Conservation (phyloP, 2,113 vertebrate species). For the Rhinopomastus cyanomelas region DNA sequence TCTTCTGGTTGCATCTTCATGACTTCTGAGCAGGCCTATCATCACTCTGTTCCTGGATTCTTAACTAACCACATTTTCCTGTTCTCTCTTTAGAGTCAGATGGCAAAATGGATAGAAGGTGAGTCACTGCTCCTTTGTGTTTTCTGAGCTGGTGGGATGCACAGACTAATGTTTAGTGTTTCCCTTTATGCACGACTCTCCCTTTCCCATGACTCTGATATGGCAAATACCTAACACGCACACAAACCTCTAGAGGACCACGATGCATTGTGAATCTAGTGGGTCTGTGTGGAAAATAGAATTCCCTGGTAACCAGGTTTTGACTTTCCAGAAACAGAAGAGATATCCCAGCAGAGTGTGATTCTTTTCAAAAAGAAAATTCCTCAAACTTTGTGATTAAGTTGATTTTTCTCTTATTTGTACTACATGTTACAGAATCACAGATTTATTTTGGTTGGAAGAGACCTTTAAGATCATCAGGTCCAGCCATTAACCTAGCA, state of each 20-base stretch:
- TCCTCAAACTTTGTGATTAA: background rate
- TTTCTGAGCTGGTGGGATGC: background rate
- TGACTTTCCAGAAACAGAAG: background rate
- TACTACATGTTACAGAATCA: background rate
- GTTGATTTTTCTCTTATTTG: background rate
- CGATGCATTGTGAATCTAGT: background rate
- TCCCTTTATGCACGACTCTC: background rate
- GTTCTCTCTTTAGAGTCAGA: slow-evolving; percentile 47
- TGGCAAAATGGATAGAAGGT: slow-evolving; percentile 60
- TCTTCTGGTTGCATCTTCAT: background rate
- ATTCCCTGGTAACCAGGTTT: background rate
- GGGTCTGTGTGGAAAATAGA: background rate
- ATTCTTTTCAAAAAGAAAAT: background rate
- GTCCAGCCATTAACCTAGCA: too few species aligned
- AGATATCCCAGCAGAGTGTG: background rate
- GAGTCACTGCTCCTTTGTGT: background rate
- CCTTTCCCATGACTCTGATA: background rate
- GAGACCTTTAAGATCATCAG: too few species aligned
- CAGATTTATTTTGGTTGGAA: too few species aligned
- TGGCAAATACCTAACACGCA: background rate
- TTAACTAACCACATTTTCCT: slow-evolving; percentile 12
- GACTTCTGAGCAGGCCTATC: background rate
- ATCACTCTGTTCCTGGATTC: background rate
- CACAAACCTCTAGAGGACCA: background rate
- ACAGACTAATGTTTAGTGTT: background rate